These are phyloP conservation scores for Epizoanthus stellaris DNA, from an alignment of 92 coral and sea anemone genomes.

Conservation along the genomic window DNA sequence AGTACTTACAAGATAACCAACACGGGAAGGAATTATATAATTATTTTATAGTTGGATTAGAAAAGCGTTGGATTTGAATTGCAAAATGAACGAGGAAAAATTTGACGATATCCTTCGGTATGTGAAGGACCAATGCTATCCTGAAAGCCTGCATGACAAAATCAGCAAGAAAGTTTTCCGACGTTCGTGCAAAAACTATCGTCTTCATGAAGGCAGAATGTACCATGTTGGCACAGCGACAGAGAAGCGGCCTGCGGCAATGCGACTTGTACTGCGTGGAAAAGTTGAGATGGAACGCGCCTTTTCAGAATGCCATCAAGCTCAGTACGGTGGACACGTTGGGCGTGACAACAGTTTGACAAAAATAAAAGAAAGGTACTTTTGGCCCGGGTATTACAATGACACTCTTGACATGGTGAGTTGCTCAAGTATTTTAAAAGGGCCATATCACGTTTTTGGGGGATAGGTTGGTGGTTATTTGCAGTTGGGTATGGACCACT, in stretches of 20 bases:
- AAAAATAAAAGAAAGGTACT: constrained; percentile 41
- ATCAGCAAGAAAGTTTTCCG: constrained; percentile 23
- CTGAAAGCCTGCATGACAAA: constrained; percentile 17
- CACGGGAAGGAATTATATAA: too few species aligned
- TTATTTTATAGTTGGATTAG: too few species aligned
- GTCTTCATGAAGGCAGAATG: neutral
- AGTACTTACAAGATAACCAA: too few species aligned
- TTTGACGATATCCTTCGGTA: constrained; percentile 6
- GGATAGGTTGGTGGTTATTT: too few species aligned
- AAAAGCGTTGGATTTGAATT: too few species aligned
- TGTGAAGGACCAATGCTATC: constrained; percentile 25
- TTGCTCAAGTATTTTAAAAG: too few species aligned
- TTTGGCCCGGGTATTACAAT: constrained; percentile 49
- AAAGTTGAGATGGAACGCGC: constrained; percentile 26
- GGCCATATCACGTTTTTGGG: too few species aligned
- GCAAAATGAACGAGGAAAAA: constrained; percentile 37
- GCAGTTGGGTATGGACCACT: too few species aligned
- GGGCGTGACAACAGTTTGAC: constrained; percentile 43
- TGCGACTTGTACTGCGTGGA: constrained; percentile 31
- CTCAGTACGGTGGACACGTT: constrained; percentile 43
- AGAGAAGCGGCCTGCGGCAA: neutral
- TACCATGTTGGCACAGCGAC: constrained; percentile 8
- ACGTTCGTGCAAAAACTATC: constrained; percentile 27
- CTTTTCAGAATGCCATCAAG: constrained; percentile 39
- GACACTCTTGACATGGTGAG: constrained; percentile 22